A percentile compares a stretch with the other conserved stretches of the same genome.
These are phyloP conservation scores for Lepidostoma basale DNA, from an alignment of 1,140 invertebrate genomes.

Conservation along the genomic window DNA sequence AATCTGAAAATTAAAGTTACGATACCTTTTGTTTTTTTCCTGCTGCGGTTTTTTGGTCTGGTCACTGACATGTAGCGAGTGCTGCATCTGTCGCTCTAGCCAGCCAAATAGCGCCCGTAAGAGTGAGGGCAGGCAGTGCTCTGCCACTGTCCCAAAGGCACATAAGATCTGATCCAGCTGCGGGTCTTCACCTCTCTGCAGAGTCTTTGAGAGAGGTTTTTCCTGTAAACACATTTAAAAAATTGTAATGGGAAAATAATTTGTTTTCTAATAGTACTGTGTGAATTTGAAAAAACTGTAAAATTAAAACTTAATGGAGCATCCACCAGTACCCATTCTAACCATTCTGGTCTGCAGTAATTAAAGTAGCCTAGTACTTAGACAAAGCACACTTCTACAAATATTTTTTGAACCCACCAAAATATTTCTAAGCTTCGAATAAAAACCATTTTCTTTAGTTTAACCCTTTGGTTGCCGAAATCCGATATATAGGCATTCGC, in stretches of 20 bases:
- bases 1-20: no score
- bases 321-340: no score
- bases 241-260: neutral
- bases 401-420: no score
- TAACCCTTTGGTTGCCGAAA: no score
- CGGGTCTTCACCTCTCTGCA: constrained; percentile 93
- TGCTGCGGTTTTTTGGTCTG: constrained; percentile 63
- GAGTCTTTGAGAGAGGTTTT: constrained; percentile 87
- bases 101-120: constrained; percentile 93
- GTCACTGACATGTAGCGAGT: constrained; percentile 58
- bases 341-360: no score
- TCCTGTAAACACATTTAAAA: constrained; percentile 64
- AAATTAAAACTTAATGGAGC: no score
- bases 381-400: no score
- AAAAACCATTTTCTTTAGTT: no score
- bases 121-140: constrained; percentile 96
- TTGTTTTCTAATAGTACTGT: neutral
- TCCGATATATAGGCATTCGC: no score
- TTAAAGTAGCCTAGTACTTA: no score
- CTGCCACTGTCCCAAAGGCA: constrained; percentile 91
- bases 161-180: constrained; percentile 95
- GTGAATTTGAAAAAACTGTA: neutral
- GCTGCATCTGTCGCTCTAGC: constrained; percentile 89
- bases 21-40: constrained; percentile 78
- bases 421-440: no score